A percentile compares a stretch with the other conserved stretches of the same genome.
These are phyloP conservation scores for Drosophila mayaguana DNA, from an alignment of 2,888 invertebrate genomes.

Conservation along the genomic window DNA sequence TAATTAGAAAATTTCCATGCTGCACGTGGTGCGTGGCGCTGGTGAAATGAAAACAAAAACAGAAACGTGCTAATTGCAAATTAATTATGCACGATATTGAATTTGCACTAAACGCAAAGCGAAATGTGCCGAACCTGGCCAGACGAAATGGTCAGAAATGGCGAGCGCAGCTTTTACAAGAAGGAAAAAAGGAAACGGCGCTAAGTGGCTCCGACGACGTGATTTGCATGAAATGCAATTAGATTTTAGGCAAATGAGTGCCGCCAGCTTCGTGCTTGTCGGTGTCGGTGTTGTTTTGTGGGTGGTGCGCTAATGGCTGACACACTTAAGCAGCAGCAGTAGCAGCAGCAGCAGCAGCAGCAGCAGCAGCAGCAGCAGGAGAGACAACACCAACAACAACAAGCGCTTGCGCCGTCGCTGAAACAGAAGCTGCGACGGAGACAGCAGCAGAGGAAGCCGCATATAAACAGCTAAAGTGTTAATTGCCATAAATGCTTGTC, in stretches of 20 bases:
- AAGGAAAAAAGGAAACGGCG: conserved; percentile 13
- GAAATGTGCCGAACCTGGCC: conserved; percentile 25
- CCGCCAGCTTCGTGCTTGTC: conserved; percentile 3
- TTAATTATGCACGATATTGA: conserved; percentile 85
- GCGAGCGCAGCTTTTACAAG: background rate
- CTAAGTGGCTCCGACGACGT: conserved; percentile 57
- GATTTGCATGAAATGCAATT: conserved; percentile 78
- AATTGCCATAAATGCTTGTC: conserved; percentile 86
- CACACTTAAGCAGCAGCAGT: conserved; percentile 74
- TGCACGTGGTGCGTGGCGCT: conserved; percentile 49
- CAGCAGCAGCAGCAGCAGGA: conserved; percentile 26
- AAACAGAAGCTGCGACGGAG: conserved; percentile 13
- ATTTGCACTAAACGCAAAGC: conserved; percentile 80
- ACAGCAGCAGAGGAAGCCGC: conserved; percentile 54
- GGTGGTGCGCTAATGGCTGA: conserved; percentile 73
- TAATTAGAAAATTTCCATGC: conserved; percentile 79
- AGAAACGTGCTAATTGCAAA: conserved; percentile 85
- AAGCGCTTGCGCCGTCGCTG: conserved; percentile 46
- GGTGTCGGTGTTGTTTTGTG: conserved; percentile 38
- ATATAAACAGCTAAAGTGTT: conserved; percentile 85
- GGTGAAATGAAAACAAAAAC: conserved; percentile 74
- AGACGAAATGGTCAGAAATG: conserved; percentile 3
- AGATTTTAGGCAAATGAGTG: conserved; percentile 63
- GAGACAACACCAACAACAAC: conserved; percentile 18
- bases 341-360: conserved; percentile 7